These are phyloP conservation scores for Dryocosmus kuriphilus DNA, from an alignment of 2,888 invertebrate genomes.

Conservation along the genomic window DNA sequence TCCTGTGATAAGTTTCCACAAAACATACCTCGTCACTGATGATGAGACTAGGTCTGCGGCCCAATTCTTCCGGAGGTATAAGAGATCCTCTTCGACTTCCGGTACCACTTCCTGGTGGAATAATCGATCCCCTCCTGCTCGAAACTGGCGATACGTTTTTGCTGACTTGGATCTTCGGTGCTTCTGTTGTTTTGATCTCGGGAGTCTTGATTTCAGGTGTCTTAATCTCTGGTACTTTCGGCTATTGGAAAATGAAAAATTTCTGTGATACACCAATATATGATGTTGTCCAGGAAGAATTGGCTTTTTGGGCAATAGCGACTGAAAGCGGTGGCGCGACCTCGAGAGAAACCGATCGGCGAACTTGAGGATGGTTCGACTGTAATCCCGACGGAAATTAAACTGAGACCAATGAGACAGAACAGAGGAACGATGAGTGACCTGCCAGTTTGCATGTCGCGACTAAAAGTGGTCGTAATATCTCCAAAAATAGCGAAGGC, in stretches of 20 bases:
- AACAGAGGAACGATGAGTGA: slow-evolving; percentile 57
- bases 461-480: slow-evolving; percentile 68
- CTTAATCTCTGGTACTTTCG: slow-evolving; percentile 61
- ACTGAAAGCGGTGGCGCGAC: slow-evolving; percentile 29
- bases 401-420: slow-evolving; percentile 50
- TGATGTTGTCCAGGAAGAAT: neutral
- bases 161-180: slow-evolving; percentile 93
- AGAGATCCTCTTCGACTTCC: slow-evolving; percentile 90
- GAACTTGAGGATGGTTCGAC: slow-evolving; percentile 28
- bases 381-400: slow-evolving; percentile 44
- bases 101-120: slow-evolving; percentile 81
- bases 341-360: slow-evolving; percentile 34
- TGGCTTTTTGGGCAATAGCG: neutral
- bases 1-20: slow-evolving; percentile 4
- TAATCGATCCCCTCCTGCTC: slow-evolving; percentile 87
- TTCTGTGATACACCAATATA: neutral
- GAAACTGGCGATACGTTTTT: slow-evolving; percentile 87
- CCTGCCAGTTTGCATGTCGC: slow-evolving; percentile 56
- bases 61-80: slow-evolving; percentile 92
- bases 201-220: slow-evolving; percentile 75
- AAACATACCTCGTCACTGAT: slow-evolving; percentile 95
- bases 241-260: slow-evolving; percentile 42
- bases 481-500: slow-evolving; percentile 76
- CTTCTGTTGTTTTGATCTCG: slow-evolving; percentile 82
- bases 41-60: slow-evolving; percentile 92